Percentiles rank a stretch among this genome's conserved stretches.
These are phyloP conservation scores for Megaceryle maxima DNA, from an alignment of 2,113 vertebrate species.

Conservation along the genomic window DNA sequence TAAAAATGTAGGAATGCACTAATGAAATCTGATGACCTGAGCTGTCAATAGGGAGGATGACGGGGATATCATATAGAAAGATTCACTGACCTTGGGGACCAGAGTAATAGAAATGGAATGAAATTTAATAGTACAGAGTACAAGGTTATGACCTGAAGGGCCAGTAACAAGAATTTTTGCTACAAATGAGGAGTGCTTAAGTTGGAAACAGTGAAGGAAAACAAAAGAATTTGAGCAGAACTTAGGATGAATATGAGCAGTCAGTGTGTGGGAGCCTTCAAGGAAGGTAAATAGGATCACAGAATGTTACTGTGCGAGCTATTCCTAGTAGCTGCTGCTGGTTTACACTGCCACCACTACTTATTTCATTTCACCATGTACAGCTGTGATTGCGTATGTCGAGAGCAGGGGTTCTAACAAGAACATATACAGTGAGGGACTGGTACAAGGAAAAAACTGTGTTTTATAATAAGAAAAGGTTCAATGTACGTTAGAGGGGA, in stretches of 20 bases:
- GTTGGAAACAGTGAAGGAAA: constrained; percentile 7
- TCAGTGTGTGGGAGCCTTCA: background rate
- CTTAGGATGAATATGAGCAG: background rate
- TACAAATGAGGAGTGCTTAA: constrained; percentile 14
- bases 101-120: constrained; percentile 38
- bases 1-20: constrained; percentile 2
- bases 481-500: background rate
- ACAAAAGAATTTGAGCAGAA: background rate
- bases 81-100: constrained; percentile 20
- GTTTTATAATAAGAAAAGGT: background rate
- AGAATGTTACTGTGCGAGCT: background rate
- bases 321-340: background rate
- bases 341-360: background rate
- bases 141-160: constrained; percentile 36
- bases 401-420: background rate
- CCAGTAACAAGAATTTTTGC: constrained; percentile 22
- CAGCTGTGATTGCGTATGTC: background rate
- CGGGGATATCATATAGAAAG: background rate
- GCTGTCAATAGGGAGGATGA: constrained; percentile 18
- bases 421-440: background rate
- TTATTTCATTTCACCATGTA: background rate
- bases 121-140: constrained; percentile 41
- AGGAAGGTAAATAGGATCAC: background rate
- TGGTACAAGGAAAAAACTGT: background rate
- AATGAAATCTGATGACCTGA: background rate